phyloP scores from a whole-genome alignment of 2,113 vertebrate species.

The Arvicanthis niloticus region DNA sequence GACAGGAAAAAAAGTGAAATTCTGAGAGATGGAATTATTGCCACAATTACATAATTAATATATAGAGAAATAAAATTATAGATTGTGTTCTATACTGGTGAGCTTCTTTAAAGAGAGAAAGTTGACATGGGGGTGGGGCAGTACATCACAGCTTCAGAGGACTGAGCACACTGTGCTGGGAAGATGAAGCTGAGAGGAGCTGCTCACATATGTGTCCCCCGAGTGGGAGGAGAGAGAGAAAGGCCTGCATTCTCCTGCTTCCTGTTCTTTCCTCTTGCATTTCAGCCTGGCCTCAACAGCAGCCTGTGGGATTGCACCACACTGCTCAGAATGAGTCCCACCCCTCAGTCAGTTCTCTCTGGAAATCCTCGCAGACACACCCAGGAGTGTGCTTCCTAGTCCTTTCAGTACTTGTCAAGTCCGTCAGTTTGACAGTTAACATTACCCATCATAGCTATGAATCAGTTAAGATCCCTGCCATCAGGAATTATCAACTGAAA shows the following conservation, averaged over 20 bases:
- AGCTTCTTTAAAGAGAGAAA: neutral
- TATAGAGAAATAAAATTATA: slow-evolving; percentile 4
- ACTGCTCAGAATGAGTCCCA: neutral
- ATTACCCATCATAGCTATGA: neutral
- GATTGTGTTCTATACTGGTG: neutral
- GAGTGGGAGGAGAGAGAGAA: neutral
- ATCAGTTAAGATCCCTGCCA: neutral
- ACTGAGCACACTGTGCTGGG: no score
- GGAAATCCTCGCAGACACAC: neutral
- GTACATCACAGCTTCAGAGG: neutral
- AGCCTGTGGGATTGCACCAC: neutral
- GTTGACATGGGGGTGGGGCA: neutral
- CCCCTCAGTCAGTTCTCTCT: neutral
- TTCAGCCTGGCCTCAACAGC: neutral
- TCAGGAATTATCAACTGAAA: neutral
- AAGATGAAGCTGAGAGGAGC: neutral
- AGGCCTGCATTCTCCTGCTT: neutral
- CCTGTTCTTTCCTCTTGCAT: no score
- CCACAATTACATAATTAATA: neutral
- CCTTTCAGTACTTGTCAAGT: neutral
- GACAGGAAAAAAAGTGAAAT: neutral
- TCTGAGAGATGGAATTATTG: neutral
- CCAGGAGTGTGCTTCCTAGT: no score
- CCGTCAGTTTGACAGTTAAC: neutral
- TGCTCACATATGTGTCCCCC: neutral